phyloP scores from a whole-genome alignment of 2,113 vertebrate species.

The Chunga burmeisteri region DNA sequence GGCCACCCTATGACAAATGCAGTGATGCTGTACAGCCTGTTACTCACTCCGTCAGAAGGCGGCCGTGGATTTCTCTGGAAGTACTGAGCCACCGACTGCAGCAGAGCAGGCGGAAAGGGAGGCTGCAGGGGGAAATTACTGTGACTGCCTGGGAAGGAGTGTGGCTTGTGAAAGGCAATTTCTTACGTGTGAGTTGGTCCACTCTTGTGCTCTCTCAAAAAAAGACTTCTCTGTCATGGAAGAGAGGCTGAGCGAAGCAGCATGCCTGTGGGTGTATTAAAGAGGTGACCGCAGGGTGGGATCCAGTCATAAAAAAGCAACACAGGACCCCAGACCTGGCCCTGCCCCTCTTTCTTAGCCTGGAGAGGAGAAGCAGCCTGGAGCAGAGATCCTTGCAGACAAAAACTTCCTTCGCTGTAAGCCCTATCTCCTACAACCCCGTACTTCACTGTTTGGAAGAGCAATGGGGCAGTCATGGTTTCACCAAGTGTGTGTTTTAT shows the following conservation, averaged over 20 bases:
- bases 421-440: not conserved
- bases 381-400: not conserved
- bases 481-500: not conserved
- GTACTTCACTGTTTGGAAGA: not conserved
- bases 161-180: not conserved
- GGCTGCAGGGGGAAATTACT: not conserved
- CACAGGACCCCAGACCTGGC: not conserved
- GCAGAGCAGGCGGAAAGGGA: not conserved
- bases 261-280: not conserved
- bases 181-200: not conserved
- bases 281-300: no score
- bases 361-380: not conserved
- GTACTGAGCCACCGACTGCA: not conserved
- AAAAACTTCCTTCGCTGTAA: not conserved
- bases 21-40: not conserved
- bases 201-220: not conserved
- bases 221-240: not conserved
- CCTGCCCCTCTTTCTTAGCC: not conserved
- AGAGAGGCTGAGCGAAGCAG: not conserved
- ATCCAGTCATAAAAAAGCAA: not conserved
- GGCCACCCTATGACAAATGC: fast-evolving
- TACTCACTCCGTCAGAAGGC: fast-evolving
- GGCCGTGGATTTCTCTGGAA: not conserved
- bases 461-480: not conserved
- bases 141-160: not conserved